These are phyloP conservation scores for Philotrypesis tridentata DNA, from an alignment of 1,140 invertebrate species.

Conservation along the genomic window DNA sequence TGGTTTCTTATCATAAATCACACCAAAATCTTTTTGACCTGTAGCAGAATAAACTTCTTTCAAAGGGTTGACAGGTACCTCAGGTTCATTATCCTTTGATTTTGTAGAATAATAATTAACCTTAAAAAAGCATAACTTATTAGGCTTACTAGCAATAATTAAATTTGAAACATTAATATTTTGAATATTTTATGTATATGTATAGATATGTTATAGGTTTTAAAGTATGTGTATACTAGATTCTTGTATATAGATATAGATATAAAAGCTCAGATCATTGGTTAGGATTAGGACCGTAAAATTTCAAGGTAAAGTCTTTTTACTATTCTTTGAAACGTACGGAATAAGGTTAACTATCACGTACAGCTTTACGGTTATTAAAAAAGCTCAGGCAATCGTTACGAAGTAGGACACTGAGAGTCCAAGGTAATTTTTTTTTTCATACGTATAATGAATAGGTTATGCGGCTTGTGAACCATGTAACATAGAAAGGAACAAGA, in stretches of 20 bases:
- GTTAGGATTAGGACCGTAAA: background rate
- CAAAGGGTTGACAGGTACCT: slow-evolving; percentile 80
- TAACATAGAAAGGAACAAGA: background rate
- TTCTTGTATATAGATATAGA: too few relatives aligned
- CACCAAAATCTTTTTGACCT: slow-evolving; percentile 80
- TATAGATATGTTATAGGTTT: too few relatives aligned
- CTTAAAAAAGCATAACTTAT: background rate
- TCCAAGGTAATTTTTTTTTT: background rate
- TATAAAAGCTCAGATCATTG: background rate
- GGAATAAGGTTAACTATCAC: background rate
- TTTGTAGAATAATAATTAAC: slow-evolving; percentile 13
- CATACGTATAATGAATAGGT: background rate
- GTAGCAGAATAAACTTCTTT: slow-evolving; percentile 76
- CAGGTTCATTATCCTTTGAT: slow-evolving; percentile 57
- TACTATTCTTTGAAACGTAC: background rate
- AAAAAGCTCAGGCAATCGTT: background rate
- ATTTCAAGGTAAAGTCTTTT: background rate
- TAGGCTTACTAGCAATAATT: too few relatives aligned
- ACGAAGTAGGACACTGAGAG: background rate
- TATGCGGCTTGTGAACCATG: background rate
- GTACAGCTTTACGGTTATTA: background rate
- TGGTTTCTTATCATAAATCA: slow-evolving; percentile 91
- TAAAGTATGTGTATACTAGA: too few relatives aligned
- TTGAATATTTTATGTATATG: too few relatives aligned
- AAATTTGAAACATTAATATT: too few relatives aligned